Conservation (phyloP, 2,797 vertebrate species). For the Sciurus vulgaris region DNA sequence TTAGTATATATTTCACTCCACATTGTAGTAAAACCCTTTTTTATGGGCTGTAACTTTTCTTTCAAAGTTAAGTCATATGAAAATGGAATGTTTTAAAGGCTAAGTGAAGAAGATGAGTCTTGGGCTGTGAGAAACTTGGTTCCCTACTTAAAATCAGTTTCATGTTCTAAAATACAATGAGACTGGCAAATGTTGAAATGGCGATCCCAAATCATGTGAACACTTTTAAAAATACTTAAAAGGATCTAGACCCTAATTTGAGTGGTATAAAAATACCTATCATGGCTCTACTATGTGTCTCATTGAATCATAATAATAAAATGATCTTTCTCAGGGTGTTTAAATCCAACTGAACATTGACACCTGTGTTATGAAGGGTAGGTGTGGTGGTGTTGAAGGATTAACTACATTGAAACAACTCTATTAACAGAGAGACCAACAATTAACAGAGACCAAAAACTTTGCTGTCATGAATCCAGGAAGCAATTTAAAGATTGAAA, state of each 20-base stretch:
- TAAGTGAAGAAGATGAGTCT: constrained; percentile 12
- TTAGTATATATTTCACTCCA: constrained; percentile 37
- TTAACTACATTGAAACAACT: background rate
- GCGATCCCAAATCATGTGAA: background rate
- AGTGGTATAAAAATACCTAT: constrained; percentile 18
- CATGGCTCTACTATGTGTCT: background rate
- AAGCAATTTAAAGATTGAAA: constrained; percentile 37
- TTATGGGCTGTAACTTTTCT: background rate
- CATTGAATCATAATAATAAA: background rate
- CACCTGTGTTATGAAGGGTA: background rate
- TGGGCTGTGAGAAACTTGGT: constrained; percentile 39
- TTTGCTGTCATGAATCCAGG: background rate
- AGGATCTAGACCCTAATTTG: background rate
- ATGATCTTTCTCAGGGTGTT: background rate
- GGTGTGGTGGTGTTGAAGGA: background rate
- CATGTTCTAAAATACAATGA: background rate
- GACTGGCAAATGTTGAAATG: background rate
- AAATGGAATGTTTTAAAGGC: constrained; percentile 50
- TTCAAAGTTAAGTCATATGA: constrained; percentile 61
- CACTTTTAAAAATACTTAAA: background rate
- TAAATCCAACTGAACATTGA: constrained; percentile 18
- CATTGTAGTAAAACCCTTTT: background rate
- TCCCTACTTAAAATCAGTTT: background rate
- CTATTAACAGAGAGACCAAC: constrained; percentile 34
- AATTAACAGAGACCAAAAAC: background rate